phyloP scores from a whole-genome alignment of 2,113 vertebrate genomes.

The Entelurus aequoreus region DNA sequence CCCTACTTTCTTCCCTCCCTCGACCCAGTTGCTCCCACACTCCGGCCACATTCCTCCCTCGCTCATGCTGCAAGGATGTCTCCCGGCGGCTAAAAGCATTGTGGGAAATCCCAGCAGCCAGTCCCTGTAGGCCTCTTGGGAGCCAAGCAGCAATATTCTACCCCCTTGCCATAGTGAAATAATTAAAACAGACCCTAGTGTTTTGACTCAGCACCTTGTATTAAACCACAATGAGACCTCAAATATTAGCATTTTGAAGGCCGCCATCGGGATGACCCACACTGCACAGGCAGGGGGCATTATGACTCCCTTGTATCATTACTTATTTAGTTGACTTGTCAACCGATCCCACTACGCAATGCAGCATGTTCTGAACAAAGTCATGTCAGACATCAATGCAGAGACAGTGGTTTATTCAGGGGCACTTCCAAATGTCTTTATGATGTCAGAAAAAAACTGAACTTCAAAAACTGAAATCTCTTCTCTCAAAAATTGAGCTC shows the following conservation, averaged over 20 bases:
- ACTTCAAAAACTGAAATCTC: no score
- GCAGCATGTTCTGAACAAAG: background rate
- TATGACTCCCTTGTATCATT: slow-evolving; percentile 2
- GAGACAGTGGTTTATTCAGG: background rate
- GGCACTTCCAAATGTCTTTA: no score
- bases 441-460: no score
- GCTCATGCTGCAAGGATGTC: slow-evolving; percentile 68
- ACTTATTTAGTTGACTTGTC: slow-evolving; percentile 10
- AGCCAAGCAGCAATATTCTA: background rate
- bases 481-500: no score
- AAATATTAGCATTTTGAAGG: slow-evolving; percentile 7
- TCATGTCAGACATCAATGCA: background rate
- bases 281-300: background rate
- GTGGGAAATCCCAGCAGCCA: slow-evolving; percentile 62
- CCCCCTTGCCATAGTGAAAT: background rate
- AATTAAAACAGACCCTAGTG: background rate
- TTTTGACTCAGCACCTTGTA: slow-evolving; percentile 1
- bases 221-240: slow-evolving; percentile 10
- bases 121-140: slow-evolving; percentile 26
- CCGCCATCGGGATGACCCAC: slow-evolving; percentile 6
- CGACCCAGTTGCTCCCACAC: slow-evolving; percentile 61
- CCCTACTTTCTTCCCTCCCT: slow-evolving; percentile 47
- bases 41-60: slow-evolving; percentile 60
- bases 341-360: background rate
- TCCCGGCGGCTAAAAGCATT: slow-evolving; percentile 65